Base-by-base conservation (phyloP, 35 echinoderm and acorn worm species). In the Ophiothrix spiculata region DNA sequence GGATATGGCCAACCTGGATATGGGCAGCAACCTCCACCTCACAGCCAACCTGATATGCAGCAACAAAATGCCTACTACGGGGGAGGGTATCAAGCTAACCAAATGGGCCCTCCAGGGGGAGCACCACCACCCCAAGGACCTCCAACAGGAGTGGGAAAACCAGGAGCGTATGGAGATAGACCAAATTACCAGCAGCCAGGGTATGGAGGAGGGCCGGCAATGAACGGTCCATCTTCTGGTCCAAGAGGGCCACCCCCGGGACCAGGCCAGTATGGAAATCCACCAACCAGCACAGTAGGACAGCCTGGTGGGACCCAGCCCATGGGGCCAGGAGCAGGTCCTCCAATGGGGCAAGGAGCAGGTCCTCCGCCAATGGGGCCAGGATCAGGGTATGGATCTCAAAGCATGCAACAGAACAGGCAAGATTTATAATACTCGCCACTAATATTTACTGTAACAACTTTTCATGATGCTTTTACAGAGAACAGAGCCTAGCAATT, bases 401-500 rank as follows among this genome's bases (percentile, higher is more conserved):
- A 56, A 21, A 39, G 87, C 25, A 81, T 75, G 42, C 88, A 83
- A 90, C 88, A 75, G 77, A 90, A 75, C 39, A 84, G 88, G 88
- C 82, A 39, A 84, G 81, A 11, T 34, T 56, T 81, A 29, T 32
- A 25, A 25, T 28, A 64, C 39, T 45, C 8, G 32, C 10, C 25
- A 17, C 4, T 39, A 28, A 31, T 15, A 19, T 84, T 64, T 28
- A 28, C 34, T 8, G 21, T 23, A 0, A 73, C 31, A 10, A 73
- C 39, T 73, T 28, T 37, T 19, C 33, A 31, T 3, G 23, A 35
- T 33, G 40, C 19, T 45, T 35, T 19, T 35, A 16, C 31, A 56
- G 32, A 36, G 13, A 35, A 12, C 28, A 28, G 21, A 39, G 19
- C 28, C n/a, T n/a, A n/a, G n/a, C n/a, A n/a, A n/a, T n/a, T n/a